Conservation (phyloP, 1,140 invertebrate genomes). For the Ips nitidus region DNA sequence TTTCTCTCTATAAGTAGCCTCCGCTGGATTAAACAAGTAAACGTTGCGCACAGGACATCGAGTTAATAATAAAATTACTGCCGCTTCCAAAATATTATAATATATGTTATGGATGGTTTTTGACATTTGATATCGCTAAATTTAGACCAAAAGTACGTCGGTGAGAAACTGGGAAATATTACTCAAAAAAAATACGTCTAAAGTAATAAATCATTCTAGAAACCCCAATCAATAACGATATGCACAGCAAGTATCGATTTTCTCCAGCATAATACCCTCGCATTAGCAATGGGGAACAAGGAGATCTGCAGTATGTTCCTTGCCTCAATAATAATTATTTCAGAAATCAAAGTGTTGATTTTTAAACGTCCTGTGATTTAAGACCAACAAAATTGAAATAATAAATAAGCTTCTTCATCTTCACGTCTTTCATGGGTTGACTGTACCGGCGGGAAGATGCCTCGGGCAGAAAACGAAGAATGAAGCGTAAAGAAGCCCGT, state of each 20-base stretch:
- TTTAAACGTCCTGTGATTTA: background rate
- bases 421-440: constrained; percentile 13
- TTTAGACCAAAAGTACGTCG: background rate
- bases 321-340: background rate
- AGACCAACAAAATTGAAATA: constrained; percentile 4
- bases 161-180: background rate
- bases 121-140: background rate
- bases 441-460: constrained; percentile 22
- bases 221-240: constrained; percentile 1
- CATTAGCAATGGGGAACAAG: background rate
- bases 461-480: constrained; percentile 28
- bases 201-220: constrained; percentile 8
- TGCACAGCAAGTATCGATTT: constrained; percentile 8
- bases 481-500: constrained; percentile 35
- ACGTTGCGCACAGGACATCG: background rate
- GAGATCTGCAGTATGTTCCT: background rate
- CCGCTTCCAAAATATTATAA: background rate
- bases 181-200: background rate
- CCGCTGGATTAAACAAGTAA: background rate
- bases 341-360: background rate
- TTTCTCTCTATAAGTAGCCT: background rate
- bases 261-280: background rate
- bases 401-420: constrained; percentile 9
- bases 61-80: background rate
- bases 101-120: background rate